phyloP scores from a whole-genome alignment of 1,140 invertebrate genomes.

The Orchesella cincta region DNA sequence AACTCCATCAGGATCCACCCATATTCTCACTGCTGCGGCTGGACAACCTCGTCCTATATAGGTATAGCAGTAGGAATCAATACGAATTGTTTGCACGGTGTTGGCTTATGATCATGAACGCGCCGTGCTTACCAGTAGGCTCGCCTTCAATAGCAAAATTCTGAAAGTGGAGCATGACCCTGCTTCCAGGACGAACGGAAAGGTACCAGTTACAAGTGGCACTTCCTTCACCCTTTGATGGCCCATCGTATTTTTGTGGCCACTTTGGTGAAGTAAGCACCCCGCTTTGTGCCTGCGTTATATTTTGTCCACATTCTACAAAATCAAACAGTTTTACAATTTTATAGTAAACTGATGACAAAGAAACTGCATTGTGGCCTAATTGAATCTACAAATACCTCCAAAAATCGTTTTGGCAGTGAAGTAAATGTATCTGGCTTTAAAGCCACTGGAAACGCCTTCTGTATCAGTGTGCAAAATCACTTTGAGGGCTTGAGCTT shows the following conservation, averaged over 20 bases:
- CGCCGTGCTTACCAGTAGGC: constrained; percentile 68
- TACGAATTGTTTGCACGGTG: constrained; percentile 1
- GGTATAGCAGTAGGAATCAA: constrained; percentile 25
- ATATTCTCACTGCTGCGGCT: constrained; percentile 82
- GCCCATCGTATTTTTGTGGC: constrained; percentile 80
- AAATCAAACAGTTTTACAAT: too few relatives aligned
- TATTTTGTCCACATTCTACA: constrained; percentile 84
- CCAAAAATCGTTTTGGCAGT: constrained; percentile 81
- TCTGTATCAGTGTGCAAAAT: constrained; percentile 80
- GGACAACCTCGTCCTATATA: constrained; percentile 80
- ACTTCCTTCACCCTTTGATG: constrained; percentile 70
- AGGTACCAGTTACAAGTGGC: constrained; percentile 92
- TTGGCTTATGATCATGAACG: background rate
- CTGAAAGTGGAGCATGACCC: constrained; percentile 83
- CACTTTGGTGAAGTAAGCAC: constrained; percentile 84
- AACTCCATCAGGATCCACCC: constrained; percentile 72
- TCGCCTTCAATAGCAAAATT: constrained; percentile 86
- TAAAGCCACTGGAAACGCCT: constrained; percentile 85
- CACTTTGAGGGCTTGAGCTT: constrained; percentile 78
- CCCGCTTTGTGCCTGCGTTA: constrained; percentile 79
- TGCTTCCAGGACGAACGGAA: constrained; percentile 74
- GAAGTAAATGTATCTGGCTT: constrained; percentile 84
- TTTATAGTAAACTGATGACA: background rate
- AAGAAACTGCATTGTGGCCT: background rate
- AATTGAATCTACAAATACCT: constrained; percentile 56